These are phyloP conservation scores for Panurus biarmicus DNA, from an alignment of 2,113 vertebrate genomes.

Conservation along the genomic window DNA sequence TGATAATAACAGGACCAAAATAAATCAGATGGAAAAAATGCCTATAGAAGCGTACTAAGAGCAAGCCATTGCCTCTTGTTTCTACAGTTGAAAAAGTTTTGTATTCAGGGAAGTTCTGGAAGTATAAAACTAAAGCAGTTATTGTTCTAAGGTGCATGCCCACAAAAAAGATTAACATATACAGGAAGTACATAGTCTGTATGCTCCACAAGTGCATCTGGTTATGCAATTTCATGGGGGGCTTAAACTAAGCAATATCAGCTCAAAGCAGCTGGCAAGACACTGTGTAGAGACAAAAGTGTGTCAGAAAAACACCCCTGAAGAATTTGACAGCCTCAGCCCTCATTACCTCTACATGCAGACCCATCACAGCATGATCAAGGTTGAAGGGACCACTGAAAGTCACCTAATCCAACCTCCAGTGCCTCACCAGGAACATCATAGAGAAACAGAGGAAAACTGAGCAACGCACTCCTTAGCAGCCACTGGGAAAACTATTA, in stretches of 20 bases:
- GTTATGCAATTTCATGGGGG: neutral
- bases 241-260: neutral
- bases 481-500: neutral
- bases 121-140: neutral
- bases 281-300: neutral
- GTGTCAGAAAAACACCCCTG: neutral
- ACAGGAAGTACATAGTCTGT: neutral
- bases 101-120: neutral
- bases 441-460: neutral
- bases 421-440: neutral
- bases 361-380: neutral
- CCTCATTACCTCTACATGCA: neutral
- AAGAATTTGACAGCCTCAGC: neutral
- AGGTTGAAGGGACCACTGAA: neutral
- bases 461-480: neutral
- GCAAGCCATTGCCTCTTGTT: neutral
- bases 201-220: neutral
- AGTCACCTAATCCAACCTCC: neutral
- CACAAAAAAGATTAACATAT: neutral
- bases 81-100: neutral
- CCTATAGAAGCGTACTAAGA: neutral
- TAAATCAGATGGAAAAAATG: neutral
- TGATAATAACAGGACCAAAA: neutral
- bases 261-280: neutral
- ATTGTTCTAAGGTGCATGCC: neutral